Percentiles rank a stretch among this genome's conserved stretches.
Conservation (phyloP, 1,140 invertebrate species). For the Diuraphis noxia region DNA sequence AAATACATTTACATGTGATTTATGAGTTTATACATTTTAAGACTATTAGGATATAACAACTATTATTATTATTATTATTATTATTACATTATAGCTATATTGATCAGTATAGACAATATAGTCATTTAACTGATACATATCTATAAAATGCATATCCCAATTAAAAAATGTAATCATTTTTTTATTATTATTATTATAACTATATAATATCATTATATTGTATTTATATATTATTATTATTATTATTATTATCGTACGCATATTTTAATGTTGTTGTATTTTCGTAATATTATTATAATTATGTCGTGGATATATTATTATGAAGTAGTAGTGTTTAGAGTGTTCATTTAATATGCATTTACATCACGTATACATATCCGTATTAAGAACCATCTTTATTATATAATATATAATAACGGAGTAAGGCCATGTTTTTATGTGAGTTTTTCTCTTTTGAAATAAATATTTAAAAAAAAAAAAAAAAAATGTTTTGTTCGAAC, state of each 20-base stretch:
- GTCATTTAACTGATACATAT: conserved; percentile 35
- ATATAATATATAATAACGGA: conserved; percentile 7
- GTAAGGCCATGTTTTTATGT: conserved; percentile 50
- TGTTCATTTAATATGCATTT: conserved; percentile 44
- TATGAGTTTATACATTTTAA: conserved; percentile 28
- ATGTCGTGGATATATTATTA: conserved; percentile 16
- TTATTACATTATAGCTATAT: neutral
- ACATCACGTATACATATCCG: conserved; percentile 46
- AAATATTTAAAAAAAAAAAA: neutral
- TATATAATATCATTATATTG: conserved; percentile 11
- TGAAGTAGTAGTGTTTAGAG: conserved; percentile 23
- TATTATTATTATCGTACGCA: conserved; percentile 25
- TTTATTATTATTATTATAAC: conserved; percentile 28
- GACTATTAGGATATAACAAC: conserved; percentile 21
- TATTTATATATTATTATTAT: conserved; percentile 10
- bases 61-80: neutral
- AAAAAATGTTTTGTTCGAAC: neutral
- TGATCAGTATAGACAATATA: conserved; percentile 6
- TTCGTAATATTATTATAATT: conserved; percentile 45
- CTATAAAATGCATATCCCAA: conserved; percentile 46
- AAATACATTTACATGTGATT: conserved; percentile 41
- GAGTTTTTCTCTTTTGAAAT: conserved; percentile 50
- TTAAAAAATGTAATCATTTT: conserved; percentile 40
- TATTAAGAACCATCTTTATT: conserved; percentile 33
- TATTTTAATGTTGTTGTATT: conserved; percentile 45